Evolutionary conservation across 2,888 invertebrate species (phyloP).

Genomic region (Drosophila mimica): DNA sequence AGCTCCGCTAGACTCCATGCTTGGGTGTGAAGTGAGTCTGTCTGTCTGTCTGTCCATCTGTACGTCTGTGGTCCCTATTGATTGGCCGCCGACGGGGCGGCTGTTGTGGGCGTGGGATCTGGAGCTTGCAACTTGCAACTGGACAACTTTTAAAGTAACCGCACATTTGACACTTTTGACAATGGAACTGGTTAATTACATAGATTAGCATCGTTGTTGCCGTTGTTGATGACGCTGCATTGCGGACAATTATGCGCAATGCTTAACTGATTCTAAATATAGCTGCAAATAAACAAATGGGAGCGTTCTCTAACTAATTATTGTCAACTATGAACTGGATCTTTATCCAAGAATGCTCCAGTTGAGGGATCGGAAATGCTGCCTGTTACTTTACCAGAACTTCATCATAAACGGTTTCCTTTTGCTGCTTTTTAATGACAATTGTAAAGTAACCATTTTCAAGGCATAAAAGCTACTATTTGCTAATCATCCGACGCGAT

Average conservation of each 20-base stretch:
- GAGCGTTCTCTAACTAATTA: constrained; percentile 32
- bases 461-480: neutral
- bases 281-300: constrained; percentile 45
- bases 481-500: neutral
- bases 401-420: too few species aligned
- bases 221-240: constrained; percentile 18
- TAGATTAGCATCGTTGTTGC: constrained; percentile 43
- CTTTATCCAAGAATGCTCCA: neutral
- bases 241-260: constrained; percentile 41
- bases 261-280: constrained; percentile 59
- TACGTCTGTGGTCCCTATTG: constrained; percentile 28
- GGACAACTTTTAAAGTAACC: constrained; percentile 74
- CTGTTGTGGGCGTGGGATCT: constrained; percentile 57
- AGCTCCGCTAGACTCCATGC: constrained; percentile 30
- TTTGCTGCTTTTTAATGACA: neutral
- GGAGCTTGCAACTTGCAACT: constrained; percentile 29
- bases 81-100: constrained; percentile 35
- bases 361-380: neutral
- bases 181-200: constrained; percentile 70
- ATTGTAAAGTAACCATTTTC: neutral
- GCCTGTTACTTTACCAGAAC: neutral
- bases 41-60: constrained; percentile 15
- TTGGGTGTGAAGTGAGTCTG: constrained; percentile 30
- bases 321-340: constrained; percentile 30
- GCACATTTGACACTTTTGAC: constrained; percentile 73